phyloP scores from a whole-genome alignment of 2,113 vertebrate species.

The Atractosteus spatula region DNA sequence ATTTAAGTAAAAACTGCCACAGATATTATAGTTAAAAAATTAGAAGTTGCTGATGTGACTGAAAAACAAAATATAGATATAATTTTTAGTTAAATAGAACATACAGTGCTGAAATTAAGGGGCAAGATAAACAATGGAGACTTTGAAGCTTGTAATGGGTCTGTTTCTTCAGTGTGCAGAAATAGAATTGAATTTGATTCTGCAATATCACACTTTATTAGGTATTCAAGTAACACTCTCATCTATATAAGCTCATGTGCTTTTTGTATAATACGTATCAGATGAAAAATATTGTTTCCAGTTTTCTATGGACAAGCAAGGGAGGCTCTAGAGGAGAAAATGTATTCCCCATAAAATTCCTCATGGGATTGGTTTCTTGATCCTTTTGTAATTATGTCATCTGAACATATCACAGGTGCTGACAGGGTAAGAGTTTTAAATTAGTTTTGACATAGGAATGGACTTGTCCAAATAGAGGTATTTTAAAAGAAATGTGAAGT shows the following conservation, averaged over 20 bases:
- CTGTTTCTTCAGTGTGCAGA: neutral
- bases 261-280: neutral
- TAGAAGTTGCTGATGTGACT: no score
- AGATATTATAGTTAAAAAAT: no score
- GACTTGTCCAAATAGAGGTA: slow-evolving; percentile 23
- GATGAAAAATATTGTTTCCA: neutral
- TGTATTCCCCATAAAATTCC: neutral
- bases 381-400: slow-evolving; percentile 15
- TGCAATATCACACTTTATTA: neutral
- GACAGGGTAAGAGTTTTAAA: slow-evolving; percentile 26
- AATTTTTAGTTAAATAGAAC: neutral
- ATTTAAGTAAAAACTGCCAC: no score
- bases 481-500: slow-evolving; percentile 48
- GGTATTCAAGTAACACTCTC: neutral
- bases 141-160: slow-evolving; percentile 4
- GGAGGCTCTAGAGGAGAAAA: neutral
- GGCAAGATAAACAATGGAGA: neutral
- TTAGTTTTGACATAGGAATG: slow-evolving; percentile 17
- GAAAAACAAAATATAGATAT: no score
- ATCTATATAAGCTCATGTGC: neutral
- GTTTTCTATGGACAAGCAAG: neutral
- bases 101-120: neutral
- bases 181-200: neutral
- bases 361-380: slow-evolving; percentile 14
- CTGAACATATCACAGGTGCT: slow-evolving; percentile 24